phyloP scores from a whole-genome alignment of 2,113 vertebrate species.

The Azemiops feae region DNA sequence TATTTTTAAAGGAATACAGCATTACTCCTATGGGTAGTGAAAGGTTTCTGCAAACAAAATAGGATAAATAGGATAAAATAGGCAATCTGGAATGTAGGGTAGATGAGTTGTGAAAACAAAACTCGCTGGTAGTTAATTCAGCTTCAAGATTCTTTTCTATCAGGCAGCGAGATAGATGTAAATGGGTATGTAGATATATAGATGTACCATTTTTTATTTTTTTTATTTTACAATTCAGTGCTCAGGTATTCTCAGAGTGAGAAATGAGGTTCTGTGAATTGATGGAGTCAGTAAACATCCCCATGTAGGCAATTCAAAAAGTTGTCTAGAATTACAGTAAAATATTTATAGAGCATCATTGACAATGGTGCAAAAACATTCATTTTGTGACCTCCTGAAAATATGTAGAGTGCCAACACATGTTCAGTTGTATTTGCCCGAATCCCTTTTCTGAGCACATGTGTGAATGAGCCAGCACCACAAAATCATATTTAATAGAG shows the following conservation, averaged over 20 bases:
- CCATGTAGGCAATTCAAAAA: not conserved
- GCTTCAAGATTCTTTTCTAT: not conserved
- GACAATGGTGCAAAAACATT: not conserved
- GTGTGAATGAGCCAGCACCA: not conserved
- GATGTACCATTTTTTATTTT: not conserved
- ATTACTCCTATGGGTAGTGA: not conserved
- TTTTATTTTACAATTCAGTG: not conserved
- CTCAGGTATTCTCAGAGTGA: not conserved
- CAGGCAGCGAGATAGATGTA: not conserved
- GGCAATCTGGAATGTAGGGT: not conserved
- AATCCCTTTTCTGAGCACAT: not conserved
- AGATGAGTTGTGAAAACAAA: conserved; percentile 32
- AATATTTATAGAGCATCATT: not conserved
- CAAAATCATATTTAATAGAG: not conserved
- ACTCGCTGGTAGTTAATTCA: not conserved
- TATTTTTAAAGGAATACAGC: not conserved
- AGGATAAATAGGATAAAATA: not conserved
- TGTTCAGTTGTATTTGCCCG: not conserved
- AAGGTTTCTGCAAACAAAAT: not conserved
- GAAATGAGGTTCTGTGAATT: rapidly evolving
- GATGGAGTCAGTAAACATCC: not conserved
- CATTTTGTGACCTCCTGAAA: not conserved
- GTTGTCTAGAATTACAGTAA: not conserved
- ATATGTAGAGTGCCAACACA: not conserved
- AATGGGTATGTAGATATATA: not conserved